Conservation (phyloP, 1,140 invertebrate species). For the Drosophila baimaii region DNA sequence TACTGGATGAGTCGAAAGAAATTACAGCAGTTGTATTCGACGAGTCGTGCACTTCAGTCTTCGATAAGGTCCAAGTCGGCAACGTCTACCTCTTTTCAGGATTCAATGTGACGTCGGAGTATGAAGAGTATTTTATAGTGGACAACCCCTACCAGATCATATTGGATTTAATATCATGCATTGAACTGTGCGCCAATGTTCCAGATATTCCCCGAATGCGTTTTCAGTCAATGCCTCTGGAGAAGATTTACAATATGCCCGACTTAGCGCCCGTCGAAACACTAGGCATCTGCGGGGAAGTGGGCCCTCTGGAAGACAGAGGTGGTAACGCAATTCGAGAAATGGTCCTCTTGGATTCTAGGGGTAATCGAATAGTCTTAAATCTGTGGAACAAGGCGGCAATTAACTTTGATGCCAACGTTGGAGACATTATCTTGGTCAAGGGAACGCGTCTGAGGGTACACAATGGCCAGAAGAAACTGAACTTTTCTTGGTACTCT, state of each 20-base stretch:
- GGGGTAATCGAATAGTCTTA: not conserved
- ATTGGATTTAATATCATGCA: not conserved
- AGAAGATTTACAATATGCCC: not conserved
- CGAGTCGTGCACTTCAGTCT: not conserved
- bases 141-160: not conserved
- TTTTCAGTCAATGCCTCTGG: not conserved
- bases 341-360: not conserved
- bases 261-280: not conserved
- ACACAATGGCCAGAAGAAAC: not conserved
- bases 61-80: not conserved
- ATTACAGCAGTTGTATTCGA: not conserved
- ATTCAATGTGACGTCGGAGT: not conserved
- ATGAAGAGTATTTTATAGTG: not conserved
- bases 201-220: not conserved
- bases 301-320: not conserved
- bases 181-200: not conserved
- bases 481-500: slow-evolving; percentile 4
- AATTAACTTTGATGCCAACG: not conserved
- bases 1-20: slow-evolving; percentile 10
- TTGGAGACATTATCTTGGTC: not conserved
- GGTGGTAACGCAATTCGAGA: not conserved
- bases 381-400: slow-evolving; percentile 7
- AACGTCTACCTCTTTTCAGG: not conserved
- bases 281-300: slow-evolving; percentile 1
- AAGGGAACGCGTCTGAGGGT: not conserved